Evolutionary conservation across 2,888 invertebrate species (phyloP), one percentile per base, ranked within the genome.

Genomic region (Eilema sororculum): DNA sequence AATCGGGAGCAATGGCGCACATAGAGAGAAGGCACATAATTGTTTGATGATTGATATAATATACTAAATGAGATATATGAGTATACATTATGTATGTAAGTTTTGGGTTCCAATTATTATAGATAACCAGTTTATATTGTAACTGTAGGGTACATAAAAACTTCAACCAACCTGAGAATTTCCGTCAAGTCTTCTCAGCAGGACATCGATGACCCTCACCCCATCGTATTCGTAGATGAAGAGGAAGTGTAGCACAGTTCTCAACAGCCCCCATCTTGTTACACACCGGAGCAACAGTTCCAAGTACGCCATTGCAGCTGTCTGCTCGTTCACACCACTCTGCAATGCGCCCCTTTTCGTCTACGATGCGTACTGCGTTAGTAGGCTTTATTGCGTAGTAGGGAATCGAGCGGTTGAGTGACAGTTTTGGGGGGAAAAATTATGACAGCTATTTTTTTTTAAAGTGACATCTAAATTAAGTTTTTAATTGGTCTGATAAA

Each of bases 261-360:
- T 96, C 79, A 99, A 94, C 67, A 99, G 95, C 0, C 98, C 98
- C 0, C 98, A 97, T 81, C 98, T 97, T 0, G 98, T 98, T 20
- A 98, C 97, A 66, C 98, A 98, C 64, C 99, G 96, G 76, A 99
- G 91, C 83, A 98, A 97, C 79, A 99, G 95, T 92, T 99, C 99
- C 76, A 99, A 96, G 93, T 99, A 99, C 10, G 98, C 98, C 87
- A 98, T 99, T 13, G 99, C 98, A 65, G 99, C 98, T 72, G 98
- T 97, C 88, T 99, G 97, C 91, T 99, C 99, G 79, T 97, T 97
- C 81, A 97, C 96, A 73, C 98, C 97, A 91, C 96, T 98, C 98
- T 98, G 96, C 91, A 97, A 96, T 92, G 93, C 85, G 85, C 86
- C 91, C 86, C 89, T 89, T 90, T 87, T 91, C 86, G 91, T 93